Percentiles rank a stretch among this genome's conserved stretches.
Evolutionary conservation across 1,140 invertebrate species (phyloP).

Genomic region (Portunus trituberculatus): DNA sequence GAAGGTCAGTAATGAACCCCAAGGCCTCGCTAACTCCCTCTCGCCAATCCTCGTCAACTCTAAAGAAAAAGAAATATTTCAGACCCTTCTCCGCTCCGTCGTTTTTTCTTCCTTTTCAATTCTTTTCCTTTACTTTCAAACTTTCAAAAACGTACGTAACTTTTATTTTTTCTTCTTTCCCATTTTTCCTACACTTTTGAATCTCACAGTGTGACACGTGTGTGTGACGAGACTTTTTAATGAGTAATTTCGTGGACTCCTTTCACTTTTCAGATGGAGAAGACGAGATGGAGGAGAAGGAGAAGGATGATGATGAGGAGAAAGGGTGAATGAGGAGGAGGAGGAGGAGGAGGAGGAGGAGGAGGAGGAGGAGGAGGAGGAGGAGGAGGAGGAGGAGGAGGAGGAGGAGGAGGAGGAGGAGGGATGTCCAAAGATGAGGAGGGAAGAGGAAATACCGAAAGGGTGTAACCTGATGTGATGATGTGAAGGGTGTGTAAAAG

Average conservation of each 20-base stretch:
- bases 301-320: not conserved
- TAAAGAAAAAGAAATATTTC: not conserved
- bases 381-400: slow-evolving; percentile 12
- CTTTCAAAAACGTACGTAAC: not conserved
- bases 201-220: not conserved
- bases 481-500: not conserved
- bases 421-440: not conserved
- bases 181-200: not conserved
- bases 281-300: not conserved
- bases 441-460: not conserved
- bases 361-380: too few relatives aligned
- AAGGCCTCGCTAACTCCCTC: not conserved
- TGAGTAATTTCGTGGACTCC: not conserved
- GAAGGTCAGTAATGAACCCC: not conserved
- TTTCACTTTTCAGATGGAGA: not conserved
- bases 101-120: not conserved
- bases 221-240: not conserved
- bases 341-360: not conserved
- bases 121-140: not conserved
- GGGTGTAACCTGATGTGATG: not conserved
- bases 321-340: not conserved
- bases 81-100: not conserved
- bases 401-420: slow-evolving; percentile 1
- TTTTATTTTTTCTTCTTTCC: not conserved
- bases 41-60: not conserved